Percentiles rank a stretch among this genome's conserved stretches.
Evolutionary conservation across 2,888 invertebrate genomes (phyloP).

Genomic region (Kryphioiulus occultus): DNA sequence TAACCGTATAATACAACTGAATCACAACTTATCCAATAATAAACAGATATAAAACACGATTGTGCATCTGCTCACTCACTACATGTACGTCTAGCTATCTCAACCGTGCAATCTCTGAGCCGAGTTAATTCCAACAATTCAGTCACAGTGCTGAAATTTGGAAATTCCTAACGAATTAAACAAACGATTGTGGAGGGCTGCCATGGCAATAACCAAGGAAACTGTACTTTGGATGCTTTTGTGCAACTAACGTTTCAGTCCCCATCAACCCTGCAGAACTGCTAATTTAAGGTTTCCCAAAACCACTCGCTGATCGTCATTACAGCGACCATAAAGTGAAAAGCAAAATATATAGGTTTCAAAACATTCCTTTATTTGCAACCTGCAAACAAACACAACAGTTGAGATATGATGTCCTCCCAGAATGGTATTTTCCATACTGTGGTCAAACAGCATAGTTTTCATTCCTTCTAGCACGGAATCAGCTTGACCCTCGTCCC

Average conservation of each 20-base stretch:
- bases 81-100: too few relatives aligned
- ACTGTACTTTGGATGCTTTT: neutral
- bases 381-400: neutral
- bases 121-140: too few relatives aligned
- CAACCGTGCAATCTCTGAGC: too few relatives aligned
- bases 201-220: neutral
- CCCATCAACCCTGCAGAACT: too few relatives aligned
- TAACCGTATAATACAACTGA: too few relatives aligned
- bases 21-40: too few relatives aligned
- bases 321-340: neutral
- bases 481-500: neutral
- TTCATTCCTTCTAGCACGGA: neutral
- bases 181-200: neutral
- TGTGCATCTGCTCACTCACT: too few relatives aligned
- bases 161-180: neutral
- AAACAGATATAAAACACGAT: too few relatives aligned
- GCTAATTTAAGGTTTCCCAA: neutral
- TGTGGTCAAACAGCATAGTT: neutral
- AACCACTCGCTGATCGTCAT: neutral
- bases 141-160: neutral
- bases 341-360: neutral
- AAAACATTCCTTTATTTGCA: neutral
- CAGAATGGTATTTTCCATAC: neutral
- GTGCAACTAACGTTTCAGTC: too few relatives aligned
- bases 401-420: too few relatives aligned